Evolutionary conservation across 2,888 invertebrate species (phyloP).

Genomic region (Chelonus formosanus): DNA sequence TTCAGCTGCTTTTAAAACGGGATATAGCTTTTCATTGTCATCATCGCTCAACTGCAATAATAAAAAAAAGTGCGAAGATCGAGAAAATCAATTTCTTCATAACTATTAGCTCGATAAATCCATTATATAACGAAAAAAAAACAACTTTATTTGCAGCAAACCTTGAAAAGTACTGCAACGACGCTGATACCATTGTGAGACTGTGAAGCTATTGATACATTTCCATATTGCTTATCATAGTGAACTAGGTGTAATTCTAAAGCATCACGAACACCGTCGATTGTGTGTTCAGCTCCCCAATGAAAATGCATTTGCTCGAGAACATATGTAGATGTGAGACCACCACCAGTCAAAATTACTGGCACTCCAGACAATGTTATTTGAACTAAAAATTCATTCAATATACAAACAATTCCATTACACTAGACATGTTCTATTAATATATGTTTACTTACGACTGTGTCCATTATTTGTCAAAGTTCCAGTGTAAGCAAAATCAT

Average conservation of each 20-base stretch:
- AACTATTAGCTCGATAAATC: not conserved
- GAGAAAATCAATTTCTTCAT: conserved; percentile 9
- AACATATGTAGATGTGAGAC: conserved; percentile 68
- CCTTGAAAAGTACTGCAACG: conserved; percentile 72
- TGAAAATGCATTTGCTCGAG: conserved; percentile 84
- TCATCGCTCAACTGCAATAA: conserved; percentile 47
- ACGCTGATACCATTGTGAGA: conserved; percentile 72
- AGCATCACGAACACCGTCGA: conserved; percentile 72
- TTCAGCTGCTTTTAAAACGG: conserved; percentile 48
- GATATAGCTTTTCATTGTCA: conserved; percentile 48
- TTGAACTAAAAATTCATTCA: conserved; percentile 44
- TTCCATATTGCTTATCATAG: conserved; percentile 67
- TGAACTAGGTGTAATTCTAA: conserved; percentile 77
- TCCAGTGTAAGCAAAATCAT: conserved; percentile 67
- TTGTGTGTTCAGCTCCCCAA: conserved; percentile 84
- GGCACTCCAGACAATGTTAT: conserved; percentile 45
- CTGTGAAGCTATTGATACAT: conserved; percentile 67
- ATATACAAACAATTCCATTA: not conserved
- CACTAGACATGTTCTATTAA: not conserved
- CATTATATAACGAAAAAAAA: not conserved
- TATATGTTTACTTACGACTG: conserved; percentile 68
- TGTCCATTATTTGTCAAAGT: conserved; percentile 75
- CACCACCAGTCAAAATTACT: conserved; percentile 68
- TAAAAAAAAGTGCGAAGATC: conserved; percentile 16
- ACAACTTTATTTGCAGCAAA: conserved; percentile 48